Evolutionary conservation across 2,113 vertebrate species (phyloP), one percentile per base, ranked within the genome.

Genomic region (Haliaeetus leucogaster): DNA sequence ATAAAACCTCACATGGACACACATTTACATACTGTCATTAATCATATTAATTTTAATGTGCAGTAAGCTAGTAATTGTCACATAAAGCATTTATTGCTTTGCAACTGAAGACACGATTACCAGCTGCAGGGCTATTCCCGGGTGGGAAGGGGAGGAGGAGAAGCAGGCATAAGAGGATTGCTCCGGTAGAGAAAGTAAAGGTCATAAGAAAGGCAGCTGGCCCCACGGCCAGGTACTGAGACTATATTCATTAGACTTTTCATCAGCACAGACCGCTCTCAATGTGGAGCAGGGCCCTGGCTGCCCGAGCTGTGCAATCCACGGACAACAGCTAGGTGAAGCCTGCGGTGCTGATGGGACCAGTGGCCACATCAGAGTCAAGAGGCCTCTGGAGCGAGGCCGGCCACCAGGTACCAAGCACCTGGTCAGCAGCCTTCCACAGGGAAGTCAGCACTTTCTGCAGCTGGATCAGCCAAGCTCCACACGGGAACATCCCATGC

Each of bases 51-150:
- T 52, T 71, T 47, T 4, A 50, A 78, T 9, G 5, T 83, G 88
- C 1, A 19, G 70, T 85, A 92, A 92, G 74, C 53, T 85, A 68
- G 48, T 86, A 92, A 77, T 78, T 83, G 58, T 76, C 63, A 86
- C 10, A 92, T 59, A 90, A 93, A 71, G 56, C 38, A 72, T 94
- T 93, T 91, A 96, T 62, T 88, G 55, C 71, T 91, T 79, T 93
- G 93, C 62, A 85, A 56, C 13, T 91, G 62, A 72, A 80, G 70
- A 53, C 2, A 2, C 0, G 3, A 91, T 87, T 86, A 90, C 66
- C 82, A 90, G 84, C 87, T 82, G 81, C 71, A 80, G 48, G 56
- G 77, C 53, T 90, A 53, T 40, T 87, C 70, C 43, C 0, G 2
- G 56, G 50, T 6, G 4, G 72, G 73, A 87, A 93, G 27, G 78